Conservation (phyloP, 2,888 invertebrate species). For the Strigamia crassipes region DNA sequence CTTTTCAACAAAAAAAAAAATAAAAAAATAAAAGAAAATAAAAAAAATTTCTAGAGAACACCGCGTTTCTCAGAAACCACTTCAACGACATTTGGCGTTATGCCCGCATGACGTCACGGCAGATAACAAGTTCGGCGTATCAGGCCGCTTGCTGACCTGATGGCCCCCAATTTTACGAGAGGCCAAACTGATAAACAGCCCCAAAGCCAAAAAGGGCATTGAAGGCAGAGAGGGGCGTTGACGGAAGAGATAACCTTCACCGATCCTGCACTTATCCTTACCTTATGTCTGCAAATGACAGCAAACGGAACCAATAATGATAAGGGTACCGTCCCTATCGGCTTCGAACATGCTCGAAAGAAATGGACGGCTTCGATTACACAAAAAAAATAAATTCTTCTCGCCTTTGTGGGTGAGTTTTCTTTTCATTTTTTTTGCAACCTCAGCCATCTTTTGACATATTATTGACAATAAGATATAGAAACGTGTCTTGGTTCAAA, state of each 20-base stretch:
- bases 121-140: conserved; percentile 27
- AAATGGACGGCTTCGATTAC: not conserved
- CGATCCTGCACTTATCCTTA: not conserved
- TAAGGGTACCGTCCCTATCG: conserved; percentile 33
- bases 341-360: not conserved
- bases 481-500: too few relatives aligned
- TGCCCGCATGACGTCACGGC: conserved; percentile 32
- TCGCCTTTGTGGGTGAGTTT: not conserved
- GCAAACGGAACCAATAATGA: conserved; percentile 32
- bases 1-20: not conserved
- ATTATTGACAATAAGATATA: not conserved
- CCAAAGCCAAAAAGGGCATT: not conserved
- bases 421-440: not conserved
- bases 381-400: not conserved
- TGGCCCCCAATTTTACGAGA: conserved; percentile 38
- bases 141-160: conserved; percentile 35
- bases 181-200: conserved; percentile 42
- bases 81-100: conserved; percentile 33
- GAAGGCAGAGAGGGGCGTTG: conserved; percentile 1
- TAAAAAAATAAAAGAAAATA: not conserved
- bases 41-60: not conserved
- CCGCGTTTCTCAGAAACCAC: conserved; percentile 18
- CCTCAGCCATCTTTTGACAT: not conserved
- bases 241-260: conserved; percentile 33
- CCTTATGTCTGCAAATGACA: conserved; percentile 31